Percentiles rank a stretch among this genome's conserved stretches.
phyloP scores from a whole-genome alignment of 2,888 invertebrate genomes.

The Orthosia gracilis region DNA sequence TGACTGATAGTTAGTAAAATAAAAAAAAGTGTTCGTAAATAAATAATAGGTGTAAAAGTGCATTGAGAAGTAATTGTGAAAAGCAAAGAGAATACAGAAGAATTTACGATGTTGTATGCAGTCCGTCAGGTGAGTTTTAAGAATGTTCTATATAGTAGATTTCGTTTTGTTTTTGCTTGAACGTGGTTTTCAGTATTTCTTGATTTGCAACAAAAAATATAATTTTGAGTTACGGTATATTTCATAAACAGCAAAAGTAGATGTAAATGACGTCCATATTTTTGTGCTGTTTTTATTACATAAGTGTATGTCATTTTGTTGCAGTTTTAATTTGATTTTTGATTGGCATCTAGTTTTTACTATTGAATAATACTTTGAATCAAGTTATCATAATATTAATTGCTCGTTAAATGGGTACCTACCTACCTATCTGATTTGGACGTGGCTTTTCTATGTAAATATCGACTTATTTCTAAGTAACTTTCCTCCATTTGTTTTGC shows the following conservation, averaged over 20 bases:
- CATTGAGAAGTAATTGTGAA: slow-evolving; percentile 53
- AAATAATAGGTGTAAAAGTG: slow-evolving; percentile 52
- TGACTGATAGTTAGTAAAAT: slow-evolving; percentile 77
- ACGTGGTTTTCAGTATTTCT: neutral
- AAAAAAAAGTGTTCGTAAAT: slow-evolving; percentile 54
- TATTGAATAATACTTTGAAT: neutral
- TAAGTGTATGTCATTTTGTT: neutral
- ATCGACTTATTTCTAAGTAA: neutral
- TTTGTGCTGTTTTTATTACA: neutral
- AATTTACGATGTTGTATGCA: slow-evolving; percentile 84
- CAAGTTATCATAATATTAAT: neutral
- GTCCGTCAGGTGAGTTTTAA: slow-evolving; percentile 85
- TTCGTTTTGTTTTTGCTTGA: neutral
- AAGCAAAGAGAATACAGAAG: slow-evolving; percentile 68
- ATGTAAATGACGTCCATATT: neutral
- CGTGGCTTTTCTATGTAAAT: neutral
- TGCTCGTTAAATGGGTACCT: neutral
- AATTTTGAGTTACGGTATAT: neutral
- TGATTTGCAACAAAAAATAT: neutral
- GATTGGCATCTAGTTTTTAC: neutral
- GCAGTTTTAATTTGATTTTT: neutral
- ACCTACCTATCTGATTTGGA: neutral
- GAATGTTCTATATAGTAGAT: slow-evolving; percentile 6
- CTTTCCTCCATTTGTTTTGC: too few relatives aligned
- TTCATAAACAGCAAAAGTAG: neutral